These are phyloP conservation scores for Gobiocypris rarus DNA, from an alignment of 2,113 vertebrate species.

Conservation along the genomic window DNA sequence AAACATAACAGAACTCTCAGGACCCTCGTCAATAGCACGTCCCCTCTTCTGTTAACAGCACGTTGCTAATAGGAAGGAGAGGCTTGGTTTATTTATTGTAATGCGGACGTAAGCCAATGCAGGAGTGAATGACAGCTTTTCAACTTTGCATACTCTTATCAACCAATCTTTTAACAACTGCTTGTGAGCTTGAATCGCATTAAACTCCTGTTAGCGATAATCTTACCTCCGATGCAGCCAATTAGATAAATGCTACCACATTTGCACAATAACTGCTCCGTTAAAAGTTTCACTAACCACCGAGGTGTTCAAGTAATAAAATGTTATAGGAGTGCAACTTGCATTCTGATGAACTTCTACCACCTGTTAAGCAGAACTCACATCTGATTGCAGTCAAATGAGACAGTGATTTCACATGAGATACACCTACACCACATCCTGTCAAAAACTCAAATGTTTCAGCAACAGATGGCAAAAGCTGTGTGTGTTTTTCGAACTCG, in stretches of 20 bases:
- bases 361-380: slow-evolving; percentile 16
- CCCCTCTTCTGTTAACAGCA: slow-evolving; percentile 43
- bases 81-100: slow-evolving; percentile 45
- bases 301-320: neutral
- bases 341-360: neutral
- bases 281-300: neutral
- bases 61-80: slow-evolving; percentile 52
- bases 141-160: slow-evolving; percentile 15
- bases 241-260: slow-evolving; percentile 35
- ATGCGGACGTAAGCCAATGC: slow-evolving; percentile 32
- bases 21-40: slow-evolving; percentile 60
- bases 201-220: slow-evolving; percentile 22
- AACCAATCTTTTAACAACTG: slow-evolving; percentile 33
- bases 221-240: slow-evolving; percentile 11
- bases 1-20: slow-evolving; percentile 72
- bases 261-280: neutral
- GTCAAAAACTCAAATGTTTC: slow-evolving; percentile 42
- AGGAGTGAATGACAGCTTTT: slow-evolving; percentile 46
- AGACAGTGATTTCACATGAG: neutral
- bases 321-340: neutral
- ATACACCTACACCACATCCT: slow-evolving; percentile 56
- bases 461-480: slow-evolving; percentile 54
- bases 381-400: neutral
- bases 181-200: slow-evolving; percentile 6
- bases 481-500: neutral